Base-by-base conservation (phyloP, 2,888 invertebrate genomes). In the Brachynemurus nebulosus region DNA sequence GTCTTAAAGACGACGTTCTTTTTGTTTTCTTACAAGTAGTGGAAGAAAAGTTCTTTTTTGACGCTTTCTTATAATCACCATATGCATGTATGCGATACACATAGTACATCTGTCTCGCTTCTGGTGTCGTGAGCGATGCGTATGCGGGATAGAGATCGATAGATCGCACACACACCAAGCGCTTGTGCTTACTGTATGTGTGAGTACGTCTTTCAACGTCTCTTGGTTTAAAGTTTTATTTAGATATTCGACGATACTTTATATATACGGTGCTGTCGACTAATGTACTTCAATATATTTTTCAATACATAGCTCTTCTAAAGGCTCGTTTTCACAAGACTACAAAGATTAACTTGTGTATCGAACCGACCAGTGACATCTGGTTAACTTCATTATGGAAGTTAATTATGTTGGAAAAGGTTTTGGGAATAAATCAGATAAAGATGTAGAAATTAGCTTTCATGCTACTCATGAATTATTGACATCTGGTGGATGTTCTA, bases 1-100 rank as follows among this genome's bases (percentile, higher is more conserved):
- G 14, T 19, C 40, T 27, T 36, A 30, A 30, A 30, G 37, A 19
- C 37, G 37, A 37, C 30, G 37, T 37, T 37, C 37, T 37, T 37
- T 37, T 37, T 37, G 37, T 37, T 20, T 14, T 9, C 9, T 17
- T 30, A 14, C 14, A 12, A 12, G 30, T n/a, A 30, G 30, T 30
- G 30, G n/a, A 30, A 30, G 30, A 30, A 30, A 30, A 30, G 30
- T 30, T 30, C 30, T 30, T 30, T 30, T 30, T 30, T 30, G n/a
- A 37, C 18, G 20, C 37, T 37, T 19, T 20, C 37, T 19, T 37
- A 14, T 37, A 37, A 12, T 18, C 18, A 14, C 18, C 18, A 37
- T 16, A 12, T 18, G 16, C 19, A 37, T 37, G 16, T 33, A 33
- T 33, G 16, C 33, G 33, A 14, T 16, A 33, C 33, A 33, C 12